Evolutionary conservation across 2,113 vertebrate genomes (phyloP).

Genomic region (Acanthisitta chloris): DNA sequence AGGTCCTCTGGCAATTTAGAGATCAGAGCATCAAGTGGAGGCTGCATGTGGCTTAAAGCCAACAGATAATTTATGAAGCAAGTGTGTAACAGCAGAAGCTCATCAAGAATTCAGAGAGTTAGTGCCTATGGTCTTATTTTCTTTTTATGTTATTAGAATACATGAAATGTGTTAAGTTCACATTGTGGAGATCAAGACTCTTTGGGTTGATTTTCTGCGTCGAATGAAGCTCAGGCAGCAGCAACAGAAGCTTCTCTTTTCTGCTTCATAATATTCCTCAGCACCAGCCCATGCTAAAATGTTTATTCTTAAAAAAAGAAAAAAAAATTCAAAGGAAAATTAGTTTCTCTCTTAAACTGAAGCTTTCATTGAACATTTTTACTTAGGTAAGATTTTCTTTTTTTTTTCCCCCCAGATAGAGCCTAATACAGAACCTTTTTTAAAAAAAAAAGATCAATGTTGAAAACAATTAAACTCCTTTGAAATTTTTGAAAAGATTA

Average conservation of each 20-base stretch:
- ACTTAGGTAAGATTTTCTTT: not conserved
- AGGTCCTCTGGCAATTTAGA: constrained; percentile 17
- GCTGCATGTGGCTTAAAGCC: constrained; percentile 1
- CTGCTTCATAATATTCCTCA: not conserved
- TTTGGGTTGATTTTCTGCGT: not conserved
- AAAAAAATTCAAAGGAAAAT: not conserved
- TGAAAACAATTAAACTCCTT: not conserved
- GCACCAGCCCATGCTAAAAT: not conserved
- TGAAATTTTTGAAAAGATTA: not conserved
- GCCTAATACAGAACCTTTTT: not conserved
- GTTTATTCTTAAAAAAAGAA: not conserved
- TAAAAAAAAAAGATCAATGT: not conserved
- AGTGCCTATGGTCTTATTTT: not conserved
- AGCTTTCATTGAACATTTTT: not conserved
- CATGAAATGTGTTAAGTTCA: not conserved
- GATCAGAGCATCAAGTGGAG: not conserved
- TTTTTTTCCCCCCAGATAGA: not conserved
- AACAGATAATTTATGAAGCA: constrained; percentile 43
- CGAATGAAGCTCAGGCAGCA: not conserved
- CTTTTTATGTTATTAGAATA: not conserved
- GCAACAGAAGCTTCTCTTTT: not conserved
- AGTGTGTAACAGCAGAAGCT: not conserved
- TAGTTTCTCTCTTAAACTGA: not conserved
- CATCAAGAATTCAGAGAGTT: not conserved
- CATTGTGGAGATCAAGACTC: not conserved